Conservation (phyloP, 2,113 vertebrate genomes). For the Rhinichthys klamathensis region DNA sequence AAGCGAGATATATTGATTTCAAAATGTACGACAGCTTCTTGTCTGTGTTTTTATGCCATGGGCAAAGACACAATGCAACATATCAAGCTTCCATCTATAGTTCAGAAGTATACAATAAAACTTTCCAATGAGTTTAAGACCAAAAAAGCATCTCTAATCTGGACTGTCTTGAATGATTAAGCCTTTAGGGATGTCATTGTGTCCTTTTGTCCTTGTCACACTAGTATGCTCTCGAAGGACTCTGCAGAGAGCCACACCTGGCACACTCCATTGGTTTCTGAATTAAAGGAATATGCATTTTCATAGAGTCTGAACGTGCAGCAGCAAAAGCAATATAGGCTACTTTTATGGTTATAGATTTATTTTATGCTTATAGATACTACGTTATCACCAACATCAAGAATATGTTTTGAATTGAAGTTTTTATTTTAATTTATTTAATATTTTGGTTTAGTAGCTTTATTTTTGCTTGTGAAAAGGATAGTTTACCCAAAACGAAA, state of each 20-base stretch:
- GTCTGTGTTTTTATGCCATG: not conserved
- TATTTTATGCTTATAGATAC: no score
- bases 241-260: slow-evolving; percentile 17
- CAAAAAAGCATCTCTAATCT: not conserved
- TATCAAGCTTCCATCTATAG: not conserved
- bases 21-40: slow-evolving; percentile 1
- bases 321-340: not conserved
- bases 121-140: not conserved
- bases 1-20: slow-evolving; percentile 36
- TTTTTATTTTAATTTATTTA: not conserved
- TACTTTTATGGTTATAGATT: not conserved
- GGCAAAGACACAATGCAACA: not conserved
- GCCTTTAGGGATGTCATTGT: not conserved
- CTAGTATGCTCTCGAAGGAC: slow-evolving; percentile 3
- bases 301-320: slow-evolving; percentile 3
- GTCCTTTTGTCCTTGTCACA: slow-evolving; percentile 20
- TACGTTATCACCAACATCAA: no score
- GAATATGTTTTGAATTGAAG: no score
- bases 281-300: slow-evolving; percentile 20
- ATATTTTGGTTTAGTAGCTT: not conserved
- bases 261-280: not conserved
- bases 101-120: not conserved
- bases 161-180: slow-evolving; percentile 31
- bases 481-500: no score
- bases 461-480: not conserved